These are phyloP conservation scores for Laothoe populi DNA, from an alignment of 2,888 invertebrate species.

Conservation along the genomic window DNA sequence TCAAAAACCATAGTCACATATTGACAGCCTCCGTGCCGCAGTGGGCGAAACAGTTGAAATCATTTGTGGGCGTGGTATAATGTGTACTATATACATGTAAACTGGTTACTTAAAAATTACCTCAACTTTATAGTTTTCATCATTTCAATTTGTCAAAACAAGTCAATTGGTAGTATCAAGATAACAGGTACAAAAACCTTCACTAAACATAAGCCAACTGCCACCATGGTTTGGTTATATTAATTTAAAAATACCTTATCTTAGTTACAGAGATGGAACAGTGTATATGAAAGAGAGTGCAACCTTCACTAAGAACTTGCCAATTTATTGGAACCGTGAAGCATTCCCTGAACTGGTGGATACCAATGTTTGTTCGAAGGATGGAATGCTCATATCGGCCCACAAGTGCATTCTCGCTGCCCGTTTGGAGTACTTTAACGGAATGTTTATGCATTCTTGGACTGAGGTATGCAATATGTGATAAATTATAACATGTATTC, in stretches of 20 bases:
- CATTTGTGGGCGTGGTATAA: too few relatives aligned
- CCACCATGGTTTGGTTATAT: neutral
- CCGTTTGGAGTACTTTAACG: conserved; percentile 93
- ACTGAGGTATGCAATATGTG: conserved; percentile 81
- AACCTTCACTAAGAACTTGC: conserved; percentile 41
- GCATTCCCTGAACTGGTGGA: conserved; percentile 84
- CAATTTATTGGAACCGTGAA: conserved; percentile 71
- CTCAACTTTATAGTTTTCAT: too few relatives aligned
- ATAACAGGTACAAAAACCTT: too few relatives aligned
- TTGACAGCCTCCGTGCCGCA: too few relatives aligned
- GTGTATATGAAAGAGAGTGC: conserved; percentile 69
- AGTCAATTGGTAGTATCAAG: too few relatives aligned
- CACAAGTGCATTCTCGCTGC: conserved; percentile 93
- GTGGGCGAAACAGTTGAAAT: too few relatives aligned
- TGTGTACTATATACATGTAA: too few relatives aligned
- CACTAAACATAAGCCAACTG: too few relatives aligned
- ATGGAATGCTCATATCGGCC: conserved; percentile 82
- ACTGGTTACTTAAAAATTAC: too few relatives aligned
- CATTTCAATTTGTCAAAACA: too few relatives aligned
- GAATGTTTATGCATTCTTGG: conserved; percentile 93
- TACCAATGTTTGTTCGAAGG: conserved; percentile 84
- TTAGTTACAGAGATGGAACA: conserved; percentile 70
- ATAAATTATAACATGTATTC: conserved; percentile 26
- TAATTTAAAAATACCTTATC: neutral
- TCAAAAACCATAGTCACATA: too few relatives aligned